Conservation (phyloP, 2,797 vertebrate species). For the Myripristis jacobus region DNA sequence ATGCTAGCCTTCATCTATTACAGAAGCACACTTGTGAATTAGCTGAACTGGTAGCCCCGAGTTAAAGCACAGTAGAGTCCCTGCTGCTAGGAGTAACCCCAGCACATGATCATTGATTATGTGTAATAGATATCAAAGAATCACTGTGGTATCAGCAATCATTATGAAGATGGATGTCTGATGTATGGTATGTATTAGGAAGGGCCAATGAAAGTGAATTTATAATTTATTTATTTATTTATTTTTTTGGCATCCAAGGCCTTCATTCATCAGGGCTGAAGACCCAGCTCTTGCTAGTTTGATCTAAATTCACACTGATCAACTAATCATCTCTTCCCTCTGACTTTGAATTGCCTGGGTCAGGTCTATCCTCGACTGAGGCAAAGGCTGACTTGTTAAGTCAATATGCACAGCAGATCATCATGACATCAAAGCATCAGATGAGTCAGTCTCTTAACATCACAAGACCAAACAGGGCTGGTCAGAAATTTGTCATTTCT, state of each 20-base stretch:
- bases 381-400: slow-evolving; percentile 44
- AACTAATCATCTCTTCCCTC: slow-evolving; percentile 47
- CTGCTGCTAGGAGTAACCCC: slow-evolving; percentile 14
- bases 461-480: slow-evolving; percentile 38
- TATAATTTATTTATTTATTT: slow-evolving; percentile 33
- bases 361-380: slow-evolving; percentile 42
- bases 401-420: too few relatives aligned
- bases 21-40: slow-evolving; percentile 11
- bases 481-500: slow-evolving; percentile 40
- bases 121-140: slow-evolving; percentile 26
- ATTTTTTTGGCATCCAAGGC: slow-evolving; percentile 35
- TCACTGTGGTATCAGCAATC: slow-evolving; percentile 36
- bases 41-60: slow-evolving; percentile 3
- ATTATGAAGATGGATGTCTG: slow-evolving; percentile 25
- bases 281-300: slow-evolving; percentile 48
- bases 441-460: slow-evolving; percentile 53
- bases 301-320: slow-evolving; percentile 54
- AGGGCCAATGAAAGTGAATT: slow-evolving; percentile 33
- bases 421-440: slow-evolving; percentile 41
- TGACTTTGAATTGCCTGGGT: slow-evolving; percentile 61
- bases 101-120: slow-evolving; percentile 24
- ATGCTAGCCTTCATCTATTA: slow-evolving; percentile 36
- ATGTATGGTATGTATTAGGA: slow-evolving; percentile 42
- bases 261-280: slow-evolving; percentile 37
- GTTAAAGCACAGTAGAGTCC: background rate